Evolutionary conservation across 2,113 vertebrate genomes (phyloP).

Genomic region (Coptodon bakossiorum): DNA sequence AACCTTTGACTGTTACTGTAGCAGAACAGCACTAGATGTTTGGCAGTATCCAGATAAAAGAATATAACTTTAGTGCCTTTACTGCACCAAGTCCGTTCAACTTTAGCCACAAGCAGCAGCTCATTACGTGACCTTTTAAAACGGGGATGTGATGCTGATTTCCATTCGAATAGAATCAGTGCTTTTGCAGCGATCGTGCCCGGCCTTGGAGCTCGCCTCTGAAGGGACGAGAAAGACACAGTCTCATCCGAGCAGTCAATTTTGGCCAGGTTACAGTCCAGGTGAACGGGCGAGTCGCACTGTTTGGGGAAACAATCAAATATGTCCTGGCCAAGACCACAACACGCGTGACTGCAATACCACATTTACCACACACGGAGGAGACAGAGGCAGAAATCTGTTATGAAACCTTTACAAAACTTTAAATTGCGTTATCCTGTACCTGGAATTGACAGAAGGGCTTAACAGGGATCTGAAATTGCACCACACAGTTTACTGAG

Average conservation of each 20-base stretch:
- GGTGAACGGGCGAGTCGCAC: not conserved
- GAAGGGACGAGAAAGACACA: not conserved
- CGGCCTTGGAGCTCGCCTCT: not conserved
- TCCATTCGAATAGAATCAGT: fast-evolving
- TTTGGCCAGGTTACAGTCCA: not conserved
- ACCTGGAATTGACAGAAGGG: not conserved
- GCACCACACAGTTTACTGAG: not conserved
- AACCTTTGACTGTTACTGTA: not conserved
- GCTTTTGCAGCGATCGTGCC: fast-evolving
- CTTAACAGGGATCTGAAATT: not conserved
- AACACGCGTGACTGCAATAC: not conserved
- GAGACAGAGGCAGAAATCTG: not conserved
- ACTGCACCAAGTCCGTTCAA: fast-evolving
- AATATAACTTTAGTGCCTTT: not conserved
- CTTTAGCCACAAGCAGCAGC: not conserved
- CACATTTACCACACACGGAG: fast-evolving
- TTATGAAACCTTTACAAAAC: not conserved
- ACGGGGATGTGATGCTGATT: not conserved
- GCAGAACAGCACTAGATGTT: not conserved
- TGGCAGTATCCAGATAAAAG: not conserved
- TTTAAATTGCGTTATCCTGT: not conserved
- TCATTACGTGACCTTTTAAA: not conserved
- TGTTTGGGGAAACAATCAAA: not conserved
- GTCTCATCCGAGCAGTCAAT: not conserved
- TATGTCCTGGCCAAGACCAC: not conserved